Conservation (phyloP, 1,140 invertebrate species). For the Contarinia nasturtii region DNA sequence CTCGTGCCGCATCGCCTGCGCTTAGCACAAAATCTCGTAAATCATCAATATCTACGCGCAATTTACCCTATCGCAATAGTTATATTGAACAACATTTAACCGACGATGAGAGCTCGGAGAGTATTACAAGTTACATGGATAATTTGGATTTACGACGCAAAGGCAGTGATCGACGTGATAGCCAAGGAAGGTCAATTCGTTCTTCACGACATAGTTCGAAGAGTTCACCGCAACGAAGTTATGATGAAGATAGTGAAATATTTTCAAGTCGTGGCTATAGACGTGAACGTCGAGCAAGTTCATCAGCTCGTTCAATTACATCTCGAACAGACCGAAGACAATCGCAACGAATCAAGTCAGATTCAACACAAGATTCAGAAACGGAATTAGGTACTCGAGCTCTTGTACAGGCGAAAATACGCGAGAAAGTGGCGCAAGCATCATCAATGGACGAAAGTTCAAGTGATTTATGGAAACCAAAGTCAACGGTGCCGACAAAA, state of each 20-base stretch:
- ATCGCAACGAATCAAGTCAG: slow-evolving; percentile 4
- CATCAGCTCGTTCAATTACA: slow-evolving; percentile 2
- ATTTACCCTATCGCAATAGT: slow-evolving; percentile 17
- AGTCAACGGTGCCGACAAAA: neutral
- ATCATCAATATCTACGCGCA: slow-evolving; percentile 27
- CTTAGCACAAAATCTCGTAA: slow-evolving; percentile 45
- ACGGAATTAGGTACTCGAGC: slow-evolving; percentile 19
- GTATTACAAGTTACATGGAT: slow-evolving; percentile 23
- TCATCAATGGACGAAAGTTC: slow-evolving; percentile 1
- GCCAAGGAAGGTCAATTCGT: too few species aligned
- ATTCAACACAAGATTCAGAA: slow-evolving; percentile 20
- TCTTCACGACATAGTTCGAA: too few species aligned
- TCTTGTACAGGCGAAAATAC: slow-evolving; percentile 21
- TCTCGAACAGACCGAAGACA: neutral
- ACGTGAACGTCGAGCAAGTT: slow-evolving; percentile 9
- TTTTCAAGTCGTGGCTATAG: slow-evolving; percentile 4
- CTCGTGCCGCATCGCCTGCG: slow-evolving; percentile 43
- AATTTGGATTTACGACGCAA: neutral
- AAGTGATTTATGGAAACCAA: neutral
- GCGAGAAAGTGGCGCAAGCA: slow-evolving; percentile 13
- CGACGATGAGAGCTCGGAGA: slow-evolving; percentile 33
- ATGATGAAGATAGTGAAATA: neutral
- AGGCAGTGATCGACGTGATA: neutral
- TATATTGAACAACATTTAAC: slow-evolving; percentile 27
- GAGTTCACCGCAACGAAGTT: slow-evolving; percentile 13